phyloP scores from a whole-genome alignment of 64 coral and sea anemone species.

The Montipora cactus region DNA sequence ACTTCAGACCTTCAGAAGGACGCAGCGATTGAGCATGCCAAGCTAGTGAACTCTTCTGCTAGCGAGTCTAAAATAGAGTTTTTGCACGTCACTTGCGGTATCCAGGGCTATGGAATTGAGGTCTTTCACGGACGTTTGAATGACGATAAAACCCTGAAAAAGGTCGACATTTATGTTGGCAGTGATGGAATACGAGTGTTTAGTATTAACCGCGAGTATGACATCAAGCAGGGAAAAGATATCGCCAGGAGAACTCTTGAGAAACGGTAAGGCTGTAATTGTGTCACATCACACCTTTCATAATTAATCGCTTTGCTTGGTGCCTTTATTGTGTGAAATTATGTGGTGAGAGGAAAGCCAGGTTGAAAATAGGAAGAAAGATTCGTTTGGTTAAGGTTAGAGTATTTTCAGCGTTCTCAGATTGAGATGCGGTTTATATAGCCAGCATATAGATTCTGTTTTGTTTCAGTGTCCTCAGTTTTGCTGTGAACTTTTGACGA shows the following conservation, averaged over 20 bases:
- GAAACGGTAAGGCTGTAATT: slow-evolving; percentile 74
- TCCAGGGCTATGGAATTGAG: slow-evolving; percentile 96
- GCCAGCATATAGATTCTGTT: background rate
- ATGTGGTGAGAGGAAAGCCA: background rate
- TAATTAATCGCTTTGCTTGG: background rate
- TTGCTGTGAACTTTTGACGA: background rate
- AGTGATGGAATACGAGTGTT: slow-evolving; percentile 89
- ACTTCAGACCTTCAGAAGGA: slow-evolving; percentile 96
- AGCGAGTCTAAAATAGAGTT: slow-evolving; percentile 89
- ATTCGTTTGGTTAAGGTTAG: background rate
- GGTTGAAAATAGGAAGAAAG: background rate
- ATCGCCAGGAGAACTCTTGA: slow-evolving; percentile 86
- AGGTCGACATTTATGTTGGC: slow-evolving; percentile 88
- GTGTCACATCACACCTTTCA: background rate
- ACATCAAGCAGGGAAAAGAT: slow-evolving; percentile 89
- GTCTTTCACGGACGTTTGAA: slow-evolving; percentile 86
- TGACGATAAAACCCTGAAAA: slow-evolving; percentile 82
- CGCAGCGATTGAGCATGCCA: slow-evolving; percentile 82
- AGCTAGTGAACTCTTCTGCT: slow-evolving; percentile 57
- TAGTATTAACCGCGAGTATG: slow-evolving; percentile 85
- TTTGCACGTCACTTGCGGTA: slow-evolving; percentile 83
- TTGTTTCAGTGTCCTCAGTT: background rate
- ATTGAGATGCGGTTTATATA: too few species aligned
- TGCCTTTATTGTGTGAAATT: background rate
- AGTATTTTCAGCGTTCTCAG: too few species aligned